Conservation (phyloP, 2,797 vertebrate species). For the Mus caroli region DNA sequence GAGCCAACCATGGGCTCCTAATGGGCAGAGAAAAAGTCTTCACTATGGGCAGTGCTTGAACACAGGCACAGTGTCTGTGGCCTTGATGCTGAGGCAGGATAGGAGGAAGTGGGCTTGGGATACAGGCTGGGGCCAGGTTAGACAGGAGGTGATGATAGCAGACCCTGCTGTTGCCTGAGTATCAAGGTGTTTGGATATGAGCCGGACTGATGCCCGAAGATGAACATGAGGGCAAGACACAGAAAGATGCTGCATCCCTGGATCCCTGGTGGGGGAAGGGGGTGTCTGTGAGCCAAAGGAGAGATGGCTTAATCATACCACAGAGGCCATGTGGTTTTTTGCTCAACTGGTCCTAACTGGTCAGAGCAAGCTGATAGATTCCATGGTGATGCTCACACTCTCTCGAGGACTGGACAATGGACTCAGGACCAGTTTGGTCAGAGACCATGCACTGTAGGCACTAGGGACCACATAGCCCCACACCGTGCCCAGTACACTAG, state of each 20-base stretch:
- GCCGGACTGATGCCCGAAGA: background rate
- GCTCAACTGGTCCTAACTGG: background rate
- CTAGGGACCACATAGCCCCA: background rate
- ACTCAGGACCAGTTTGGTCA: background rate
- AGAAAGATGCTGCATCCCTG: background rate
- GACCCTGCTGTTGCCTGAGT: background rate
- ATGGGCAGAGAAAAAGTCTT: background rate
- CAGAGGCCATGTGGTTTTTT: background rate
- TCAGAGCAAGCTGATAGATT: background rate
- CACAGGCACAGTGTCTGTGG: background rate
- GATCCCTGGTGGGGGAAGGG: background rate
- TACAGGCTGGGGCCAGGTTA: background rate
- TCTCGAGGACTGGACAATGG: background rate
- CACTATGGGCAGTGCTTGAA: fast-evolving
- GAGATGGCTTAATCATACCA: no score
- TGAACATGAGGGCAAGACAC: background rate
- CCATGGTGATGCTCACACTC: no score
- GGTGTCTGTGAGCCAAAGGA: background rate
- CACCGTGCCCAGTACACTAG: background rate
- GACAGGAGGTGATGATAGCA: background rate
- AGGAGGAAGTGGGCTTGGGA: background rate
- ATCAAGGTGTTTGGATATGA: background rate
- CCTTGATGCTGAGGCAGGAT: background rate
- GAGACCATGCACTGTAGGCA: background rate
- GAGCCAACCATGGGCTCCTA: background rate